phyloP scores from a whole-genome alignment of 2,797 vertebrate species.

The Tragopan temminckii region DNA sequence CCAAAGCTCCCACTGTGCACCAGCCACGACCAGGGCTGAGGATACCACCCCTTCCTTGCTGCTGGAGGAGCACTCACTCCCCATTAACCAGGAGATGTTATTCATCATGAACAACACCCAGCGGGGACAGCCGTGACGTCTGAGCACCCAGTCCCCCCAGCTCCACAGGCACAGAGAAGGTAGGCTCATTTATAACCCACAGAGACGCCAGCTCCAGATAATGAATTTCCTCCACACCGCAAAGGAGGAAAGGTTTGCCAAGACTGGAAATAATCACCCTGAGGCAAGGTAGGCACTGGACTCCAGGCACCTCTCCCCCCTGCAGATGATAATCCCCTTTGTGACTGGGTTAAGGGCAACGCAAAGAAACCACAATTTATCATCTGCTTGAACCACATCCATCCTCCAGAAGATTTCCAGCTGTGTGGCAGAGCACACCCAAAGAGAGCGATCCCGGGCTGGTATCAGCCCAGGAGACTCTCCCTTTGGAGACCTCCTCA shows the following conservation, averaged over 20 bases:
- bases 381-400: neutral
- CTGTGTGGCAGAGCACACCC: neutral
- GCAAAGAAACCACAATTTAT: neutral
- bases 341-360: conserved; percentile 25
- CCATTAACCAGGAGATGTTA: conserved; percentile 40
- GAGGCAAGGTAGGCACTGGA: conserved; percentile 17
- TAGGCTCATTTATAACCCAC: neutral
- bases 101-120: conserved; percentile 38
- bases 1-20: neutral
- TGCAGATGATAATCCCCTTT: conserved; percentile 45
- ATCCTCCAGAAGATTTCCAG: neutral
- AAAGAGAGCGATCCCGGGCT: neutral
- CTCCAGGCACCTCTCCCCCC: neutral
- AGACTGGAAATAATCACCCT: conserved; percentile 59
- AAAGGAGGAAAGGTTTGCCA: neutral
- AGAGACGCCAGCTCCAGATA: neutral
- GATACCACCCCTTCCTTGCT: neutral
- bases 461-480: neutral
- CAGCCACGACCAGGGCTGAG: neutral
- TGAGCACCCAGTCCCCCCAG: neutral
- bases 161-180: neutral
- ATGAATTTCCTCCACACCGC: neutral
- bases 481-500: neutral
- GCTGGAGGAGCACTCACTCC: conserved; percentile 28
- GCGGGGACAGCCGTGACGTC: conserved; percentile 16